Conservation (phyloP, 1,140 invertebrate species). For the Bombus superbus region DNA sequence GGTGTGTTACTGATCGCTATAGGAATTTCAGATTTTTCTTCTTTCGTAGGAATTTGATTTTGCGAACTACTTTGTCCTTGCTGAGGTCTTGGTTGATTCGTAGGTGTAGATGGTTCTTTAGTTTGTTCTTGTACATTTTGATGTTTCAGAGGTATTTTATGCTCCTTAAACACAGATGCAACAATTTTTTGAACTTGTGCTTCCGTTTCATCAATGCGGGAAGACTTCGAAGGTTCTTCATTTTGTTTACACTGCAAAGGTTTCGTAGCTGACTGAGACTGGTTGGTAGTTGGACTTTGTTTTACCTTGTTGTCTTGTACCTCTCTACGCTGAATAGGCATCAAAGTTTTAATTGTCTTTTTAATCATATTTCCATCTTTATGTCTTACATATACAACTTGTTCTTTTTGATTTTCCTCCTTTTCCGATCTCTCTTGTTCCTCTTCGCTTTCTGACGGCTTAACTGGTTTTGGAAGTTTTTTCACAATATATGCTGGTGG, state of each 20-base stretch:
- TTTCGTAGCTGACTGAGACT: slow-evolving; percentile 62
- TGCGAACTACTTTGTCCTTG: slow-evolving; percentile 21
- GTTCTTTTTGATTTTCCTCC: slow-evolving; percentile 76
- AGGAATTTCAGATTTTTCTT: slow-evolving; percentile 69
- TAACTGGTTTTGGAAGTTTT: slow-evolving; percentile 72
- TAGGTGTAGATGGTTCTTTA: slow-evolving; percentile 63
- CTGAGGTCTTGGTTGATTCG: slow-evolving; percentile 35
- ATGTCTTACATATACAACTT: slow-evolving; percentile 77
- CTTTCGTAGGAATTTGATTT: slow-evolving; percentile 59
- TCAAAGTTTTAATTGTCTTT: slow-evolving; percentile 81
- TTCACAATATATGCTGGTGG: slow-evolving; percentile 78
- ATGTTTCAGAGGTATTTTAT: slow-evolving; percentile 80
- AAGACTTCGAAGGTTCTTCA: slow-evolving; percentile 63
- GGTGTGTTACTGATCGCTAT: slow-evolving; percentile 26
- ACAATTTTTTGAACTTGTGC: slow-evolving; percentile 81
- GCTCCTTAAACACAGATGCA: slow-evolving; percentile 80
- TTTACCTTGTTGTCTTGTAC: slow-evolving; percentile 62
- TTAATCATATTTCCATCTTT: slow-evolving; percentile 80
- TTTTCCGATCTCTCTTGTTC: slow-evolving; percentile 64
- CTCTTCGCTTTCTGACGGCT: slow-evolving; percentile 44
- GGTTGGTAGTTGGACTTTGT: slow-evolving; percentile 6
- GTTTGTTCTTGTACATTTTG: slow-evolving; percentile 66
- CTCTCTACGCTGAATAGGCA: slow-evolving; percentile 79
- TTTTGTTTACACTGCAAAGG: slow-evolving; percentile 43
- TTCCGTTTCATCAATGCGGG: slow-evolving; percentile 77